Percentiles rank a stretch among this genome's conserved stretches.
These are phyloP conservation scores for Macrocentrus cingulum DNA, from an alignment of 1,140 invertebrate genomes.

Conservation along the genomic window DNA sequence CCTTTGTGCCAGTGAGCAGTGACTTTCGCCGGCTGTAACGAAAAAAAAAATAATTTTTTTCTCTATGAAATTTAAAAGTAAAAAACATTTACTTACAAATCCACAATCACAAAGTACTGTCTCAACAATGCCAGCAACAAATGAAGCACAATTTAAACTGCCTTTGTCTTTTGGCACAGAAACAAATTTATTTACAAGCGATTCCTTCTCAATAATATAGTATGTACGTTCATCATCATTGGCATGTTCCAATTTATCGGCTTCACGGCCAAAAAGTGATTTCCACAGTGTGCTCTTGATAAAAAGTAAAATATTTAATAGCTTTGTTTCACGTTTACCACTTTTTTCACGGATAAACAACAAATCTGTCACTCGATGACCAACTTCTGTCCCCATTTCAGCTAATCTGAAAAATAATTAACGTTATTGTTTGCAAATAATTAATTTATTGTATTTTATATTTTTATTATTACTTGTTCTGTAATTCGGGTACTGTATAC, in stretches of 20 bases:
- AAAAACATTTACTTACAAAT: slow-evolving; percentile 77
- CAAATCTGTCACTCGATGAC: slow-evolving; percentile 88
- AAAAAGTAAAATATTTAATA: slow-evolving; percentile 93
- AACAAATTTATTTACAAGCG: slow-evolving; percentile 95
- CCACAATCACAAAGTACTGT: slow-evolving; percentile 91
- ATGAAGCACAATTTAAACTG: slow-evolving; percentile 96
- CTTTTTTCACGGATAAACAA: slow-evolving; percentile 91
- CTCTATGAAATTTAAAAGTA: not conserved
- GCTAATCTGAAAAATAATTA: slow-evolving; percentile 69
- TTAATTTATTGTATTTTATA: slow-evolving; percentile 17
- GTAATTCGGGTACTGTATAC: slow-evolving; percentile 91
- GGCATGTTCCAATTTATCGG: slow-evolving; percentile 96
- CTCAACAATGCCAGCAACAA: slow-evolving; percentile 97
- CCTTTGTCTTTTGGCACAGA: slow-evolving; percentile 98
- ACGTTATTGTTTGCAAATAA: not conserved
- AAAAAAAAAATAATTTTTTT: slow-evolving; percentile 6
- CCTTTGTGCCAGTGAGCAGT: slow-evolving; percentile 99
- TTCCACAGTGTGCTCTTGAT: slow-evolving; percentile 98
- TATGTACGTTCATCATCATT: slow-evolving; percentile 98
- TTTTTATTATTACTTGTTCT: slow-evolving; percentile 75
- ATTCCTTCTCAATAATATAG: slow-evolving; percentile 98
- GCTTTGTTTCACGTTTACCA: slow-evolving; percentile 93
- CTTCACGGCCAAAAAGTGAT: slow-evolving; percentile 95
- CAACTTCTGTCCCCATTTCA: slow-evolving; percentile 93
- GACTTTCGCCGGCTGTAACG: slow-evolving; percentile 88